Evolutionary conservation across 2,888 invertebrate species (phyloP).

Genomic region (Diplazon laetatorius): DNA sequence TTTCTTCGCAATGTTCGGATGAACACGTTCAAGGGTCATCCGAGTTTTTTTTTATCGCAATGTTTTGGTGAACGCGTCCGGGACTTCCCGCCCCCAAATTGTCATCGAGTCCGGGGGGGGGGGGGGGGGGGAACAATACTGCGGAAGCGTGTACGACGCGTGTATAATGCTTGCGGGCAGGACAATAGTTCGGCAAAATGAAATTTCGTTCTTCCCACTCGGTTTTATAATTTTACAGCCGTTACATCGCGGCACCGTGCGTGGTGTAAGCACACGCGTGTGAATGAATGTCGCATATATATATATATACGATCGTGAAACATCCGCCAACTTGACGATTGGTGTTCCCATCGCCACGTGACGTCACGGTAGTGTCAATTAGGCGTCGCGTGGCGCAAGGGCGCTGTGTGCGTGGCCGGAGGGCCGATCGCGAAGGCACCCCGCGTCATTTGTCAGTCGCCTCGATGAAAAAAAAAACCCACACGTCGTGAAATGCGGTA

Average conservation of each 20-base stretch:
- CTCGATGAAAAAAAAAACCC: neutral
- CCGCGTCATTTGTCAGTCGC: constrained; percentile 80
- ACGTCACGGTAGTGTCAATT: constrained; percentile 82
- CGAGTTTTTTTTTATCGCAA: constrained; percentile 34
- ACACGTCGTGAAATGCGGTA: constrained; percentile 18
- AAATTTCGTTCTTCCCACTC: constrained; percentile 35
- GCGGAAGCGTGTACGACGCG: neutral
- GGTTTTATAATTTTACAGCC: constrained; percentile 54
- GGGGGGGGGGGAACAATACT: no score
- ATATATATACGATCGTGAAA: constrained; percentile 45
- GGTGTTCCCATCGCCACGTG: constrained; percentile 75
- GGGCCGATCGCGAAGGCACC: constrained; percentile 66
- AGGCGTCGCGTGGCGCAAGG: constrained; percentile 79
- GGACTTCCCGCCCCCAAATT: constrained; percentile 17
- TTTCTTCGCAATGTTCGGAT: no score
- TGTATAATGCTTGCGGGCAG: neutral
- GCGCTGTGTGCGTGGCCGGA: neutral
- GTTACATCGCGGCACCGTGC: constrained; percentile 8
- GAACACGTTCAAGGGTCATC: no score
- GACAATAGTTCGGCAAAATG: constrained; percentile 25
- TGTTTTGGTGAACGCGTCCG: constrained; percentile 4
- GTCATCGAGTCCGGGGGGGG: no score
- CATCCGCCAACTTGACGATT: constrained; percentile 66
- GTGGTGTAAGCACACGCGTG: constrained; percentile 2
- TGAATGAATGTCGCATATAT: constrained; percentile 50